Base-by-base conservation (phyloP, 2,888 invertebrate species). In the Leptothorax acervorum region DNA sequence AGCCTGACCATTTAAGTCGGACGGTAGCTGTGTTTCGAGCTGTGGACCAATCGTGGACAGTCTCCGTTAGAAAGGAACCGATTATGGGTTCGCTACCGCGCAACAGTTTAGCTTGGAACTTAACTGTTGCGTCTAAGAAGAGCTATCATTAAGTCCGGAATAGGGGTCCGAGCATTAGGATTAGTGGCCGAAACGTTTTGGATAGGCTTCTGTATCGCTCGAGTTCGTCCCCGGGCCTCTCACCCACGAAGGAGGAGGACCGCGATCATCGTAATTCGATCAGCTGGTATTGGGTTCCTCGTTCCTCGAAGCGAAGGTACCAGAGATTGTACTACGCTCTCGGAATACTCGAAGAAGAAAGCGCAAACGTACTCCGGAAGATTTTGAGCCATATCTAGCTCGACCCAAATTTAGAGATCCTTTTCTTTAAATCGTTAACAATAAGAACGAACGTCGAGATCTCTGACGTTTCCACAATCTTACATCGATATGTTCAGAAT, bases 71-170 rank as follows among this genome's bases (percentile, higher is more conserved):
- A 88, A 88, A 87, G 88, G 88, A 74, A 76, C 84, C 83, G 81
- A 90, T 90, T 87, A 88, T 74, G 65, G 86, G 87, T 74, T 81
- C 83, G 90, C 90, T 90, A 90, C 90, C 88, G 89, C 86, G 68
- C 86, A 89, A 90, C 90, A 89, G 90, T 90, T 90, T 87, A 87
- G 88, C 85, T 82, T 55, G 82, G 79, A 89, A 89, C 84, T 89
- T 87, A 83, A 90, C 86, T 87, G 89, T 89, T 83, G 90, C 86
- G 86, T 90, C 91, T 90, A 90, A 90, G 91, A 89, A 90, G 90
- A 90, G 91, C 91, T 90, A 90, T 90, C 91, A 90, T 90, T 90
- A 90, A 90, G 86, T 90, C 86, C 84, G 83, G 89, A 90, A 88
- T 86, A 90, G 90, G 73, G 90, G 90, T 89, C 90, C 84, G 82